Base-by-base conservation (phyloP, 2,888 invertebrate genomes). In the Drosophila austrosaltans region DNA sequence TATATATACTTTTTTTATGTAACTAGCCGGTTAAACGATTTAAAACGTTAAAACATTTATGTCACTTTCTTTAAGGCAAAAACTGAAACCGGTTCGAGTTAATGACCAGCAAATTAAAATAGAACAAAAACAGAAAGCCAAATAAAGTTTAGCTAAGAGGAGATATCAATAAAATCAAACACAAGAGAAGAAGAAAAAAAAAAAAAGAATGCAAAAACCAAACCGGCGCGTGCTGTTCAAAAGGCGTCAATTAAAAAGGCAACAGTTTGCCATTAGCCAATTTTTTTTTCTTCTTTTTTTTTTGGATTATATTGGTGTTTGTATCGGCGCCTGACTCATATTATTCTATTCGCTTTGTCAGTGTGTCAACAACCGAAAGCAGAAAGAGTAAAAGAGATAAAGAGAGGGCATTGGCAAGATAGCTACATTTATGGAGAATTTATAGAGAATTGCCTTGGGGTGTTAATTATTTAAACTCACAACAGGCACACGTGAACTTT, bases 241-340 rank as follows among this genome's bases (percentile, higher is more conserved):
- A 80, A 83, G 80, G 87, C 78, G 82, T 75, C 84, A 87, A 87
- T 83, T 83, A 81, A 81, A 78, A 81, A 69, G 36, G 67, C 69
- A 71, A 71, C 68, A 53, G 60, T 76, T 72, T 30, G 74, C 72
- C 76, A 83, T 81, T 86, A 83, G 87, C 77, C 66, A 70, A 75
- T 54, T 76, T 65, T 62, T 58, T 53, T 53, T 30, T 53, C 30
- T 42, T 53, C 39, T 59, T 63, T 57, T 42, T 53, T 32, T 59
- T 63, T 57, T n/a, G 36, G 8, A 8, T 36, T 12, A 36, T 36
- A 20, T 20, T 22, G 56, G 56, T 20, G 28, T 58, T 53, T 60
- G 8, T 32, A 2, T 42, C 32, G 56, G 57, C 64, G 64, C 74
- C 72, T 79, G 80, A 79, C 76, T 86, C 76, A 78, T 65, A 69